Base-by-base conservation (phyloP, 92 coral and sea anemone genomes). In the Bergia puertoricense region DNA sequence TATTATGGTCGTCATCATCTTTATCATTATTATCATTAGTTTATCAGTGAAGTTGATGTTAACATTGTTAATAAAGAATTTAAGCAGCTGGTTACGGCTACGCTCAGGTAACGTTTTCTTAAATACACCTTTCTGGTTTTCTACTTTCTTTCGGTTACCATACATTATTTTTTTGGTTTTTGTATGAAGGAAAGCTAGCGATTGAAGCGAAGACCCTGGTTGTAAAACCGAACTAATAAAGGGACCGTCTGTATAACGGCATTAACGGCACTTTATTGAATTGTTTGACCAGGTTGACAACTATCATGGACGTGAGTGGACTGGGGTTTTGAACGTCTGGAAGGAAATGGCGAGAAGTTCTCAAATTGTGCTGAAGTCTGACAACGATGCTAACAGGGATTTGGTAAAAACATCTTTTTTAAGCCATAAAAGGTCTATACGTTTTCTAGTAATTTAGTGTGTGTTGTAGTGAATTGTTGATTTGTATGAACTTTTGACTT, bases 261-360 rank as follows among this genome's bases (percentile, higher is more conserved):
- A 54, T 54, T 54, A 54, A 54, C 59, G 1, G 6, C 69, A 20
- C 23, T 14, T 79, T 38, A 45, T 30, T 14, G 59, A 11, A 6
- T 20, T 14, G 3, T 37, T 38, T 69, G 62, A 39, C 7, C 77
- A 94, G 98, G 90, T 95, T 16, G 88, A 86, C 74, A 88, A 84
- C 74, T 92, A 92, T 89, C 88, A 85, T 82, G 94, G 89, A 8
- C 85, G 79, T 41, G 89, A 79, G 76, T 95, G 98, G 98, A 22
- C 78, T 23, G 98, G 98, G 14, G 85, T 74, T 30, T 79, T 95
- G 44, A 46, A 65, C 15, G 74, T 93, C 30, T 88, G 89, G 82
- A 91, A 76, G 75, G 92, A 90, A 71, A 85, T 86, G 67, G 84
- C 76, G 36, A 93, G 92, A 76, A 79, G 92, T 40, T 30, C 89